A percentile compares a stretch with the other conserved stretches of the same genome.
These are phyloP conservation scores for Epinephelus lanceolatus DNA, from an alignment of 2,113 vertebrate genomes.

Conservation along the genomic window DNA sequence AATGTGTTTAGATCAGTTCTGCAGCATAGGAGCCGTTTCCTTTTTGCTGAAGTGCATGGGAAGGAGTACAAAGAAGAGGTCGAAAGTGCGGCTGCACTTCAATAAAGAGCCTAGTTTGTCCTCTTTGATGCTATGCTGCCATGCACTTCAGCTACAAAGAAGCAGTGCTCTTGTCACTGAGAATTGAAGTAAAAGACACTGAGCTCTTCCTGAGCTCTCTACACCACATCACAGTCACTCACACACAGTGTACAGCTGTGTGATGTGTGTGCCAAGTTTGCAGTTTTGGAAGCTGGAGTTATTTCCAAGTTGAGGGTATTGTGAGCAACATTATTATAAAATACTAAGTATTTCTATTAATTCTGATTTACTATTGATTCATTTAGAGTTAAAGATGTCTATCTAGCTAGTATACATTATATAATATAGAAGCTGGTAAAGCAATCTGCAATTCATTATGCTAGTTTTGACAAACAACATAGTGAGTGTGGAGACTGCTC, in stretches of 20 bases:
- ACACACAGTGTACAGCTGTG: constrained; percentile 21
- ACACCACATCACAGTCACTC: constrained; percentile 38
- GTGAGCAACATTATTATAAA: background rate
- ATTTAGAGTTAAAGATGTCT: background rate
- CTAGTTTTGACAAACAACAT: constrained; percentile 37
- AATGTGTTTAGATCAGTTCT: constrained; percentile 69
- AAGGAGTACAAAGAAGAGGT: constrained; percentile 78
- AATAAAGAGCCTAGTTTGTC: constrained; percentile 81
- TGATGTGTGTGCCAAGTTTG: background rate
- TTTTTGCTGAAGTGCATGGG: constrained; percentile 73
- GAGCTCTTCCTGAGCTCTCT: constrained; percentile 60
- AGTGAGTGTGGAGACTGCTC: constrained; percentile 25
- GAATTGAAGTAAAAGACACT: constrained; percentile 71
- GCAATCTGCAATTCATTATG: constrained; percentile 19
- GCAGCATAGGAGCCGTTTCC: constrained; percentile 61
- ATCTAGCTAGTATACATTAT: background rate
- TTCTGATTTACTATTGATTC: constrained; percentile 14
- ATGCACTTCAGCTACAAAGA: constrained; percentile 78
- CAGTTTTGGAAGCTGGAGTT: background rate
- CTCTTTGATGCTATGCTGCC: constrained; percentile 80
- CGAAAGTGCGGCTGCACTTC: constrained; percentile 78
- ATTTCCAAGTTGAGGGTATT: constrained; percentile 11
- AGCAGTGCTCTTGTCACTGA: constrained; percentile 60
- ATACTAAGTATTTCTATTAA: background rate
- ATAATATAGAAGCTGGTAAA: background rate